These are phyloP conservation scores for Theretra japonica DNA, from an alignment of 2,888 invertebrate species.

Conservation along the genomic window DNA sequence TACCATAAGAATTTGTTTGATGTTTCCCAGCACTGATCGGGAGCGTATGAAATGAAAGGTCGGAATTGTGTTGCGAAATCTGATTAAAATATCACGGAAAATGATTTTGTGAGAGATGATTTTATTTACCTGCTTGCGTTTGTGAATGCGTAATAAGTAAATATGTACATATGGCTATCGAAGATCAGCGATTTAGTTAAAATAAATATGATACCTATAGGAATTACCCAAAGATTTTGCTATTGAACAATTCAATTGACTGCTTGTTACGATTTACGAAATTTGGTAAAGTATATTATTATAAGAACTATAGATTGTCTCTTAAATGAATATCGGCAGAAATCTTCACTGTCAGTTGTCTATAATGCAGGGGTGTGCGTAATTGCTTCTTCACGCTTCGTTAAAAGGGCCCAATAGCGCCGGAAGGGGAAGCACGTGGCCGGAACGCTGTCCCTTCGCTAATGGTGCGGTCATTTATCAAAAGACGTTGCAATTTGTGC, in stretches of 20 bases:
- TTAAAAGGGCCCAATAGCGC: not conserved
- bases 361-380: not conserved
- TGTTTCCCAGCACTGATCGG: not conserved
- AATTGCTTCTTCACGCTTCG: conserved; percentile 21
- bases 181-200: too few relatives aligned
- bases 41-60: not conserved
- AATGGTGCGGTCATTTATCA: conserved; percentile 20
- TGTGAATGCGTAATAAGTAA: too few relatives aligned
- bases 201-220: too few relatives aligned
- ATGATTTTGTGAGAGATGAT: not conserved
- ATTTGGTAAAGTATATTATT: not conserved
- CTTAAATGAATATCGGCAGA: not conserved
- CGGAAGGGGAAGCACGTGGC: conserved; percentile 14
- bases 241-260: too few relatives aligned
- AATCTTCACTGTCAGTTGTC: not conserved
- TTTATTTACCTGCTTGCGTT: not conserved
- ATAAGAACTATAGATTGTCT: not conserved
- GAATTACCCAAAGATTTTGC: too few relatives aligned
- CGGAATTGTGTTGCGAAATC: not conserved
- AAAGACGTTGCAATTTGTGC: not conserved
- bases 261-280: too few relatives aligned
- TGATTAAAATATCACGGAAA: not conserved
- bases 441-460: conserved; percentile 12
- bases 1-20: conserved; percentile 37
- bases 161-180: too few relatives aligned